Percentiles rank a stretch among this genome's conserved stretches.
Conservation (phyloP, 2,888 invertebrate species). For the Hyles lineata region DNA sequence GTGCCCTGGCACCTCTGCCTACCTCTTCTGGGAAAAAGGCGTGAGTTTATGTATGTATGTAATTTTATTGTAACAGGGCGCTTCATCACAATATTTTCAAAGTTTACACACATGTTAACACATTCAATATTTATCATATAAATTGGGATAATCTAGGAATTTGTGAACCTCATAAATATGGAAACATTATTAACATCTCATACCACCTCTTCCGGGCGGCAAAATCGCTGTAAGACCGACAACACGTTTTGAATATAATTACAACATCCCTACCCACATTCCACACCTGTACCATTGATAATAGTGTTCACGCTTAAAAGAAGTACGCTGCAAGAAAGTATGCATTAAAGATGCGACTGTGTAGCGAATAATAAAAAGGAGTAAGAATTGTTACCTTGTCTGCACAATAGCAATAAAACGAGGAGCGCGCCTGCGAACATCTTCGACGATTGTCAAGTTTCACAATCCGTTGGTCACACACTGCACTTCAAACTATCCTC, state of each 20-base stretch:
- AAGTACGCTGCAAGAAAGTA: background rate
- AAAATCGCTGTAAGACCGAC: background rate
- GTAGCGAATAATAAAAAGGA: slow-evolving; percentile 39
- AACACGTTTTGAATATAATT: slow-evolving; percentile 5
- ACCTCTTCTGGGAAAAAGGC: too few species aligned
- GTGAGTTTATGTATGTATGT: too few species aligned
- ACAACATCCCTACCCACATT: background rate
- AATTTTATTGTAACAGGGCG: background rate
- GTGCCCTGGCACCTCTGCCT: too few species aligned
- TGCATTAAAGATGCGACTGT: slow-evolving; percentile 7
- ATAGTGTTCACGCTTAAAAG: background rate
- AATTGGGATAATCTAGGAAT: slow-evolving; percentile 9
- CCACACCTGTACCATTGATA: background rate
- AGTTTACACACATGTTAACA: background rate
- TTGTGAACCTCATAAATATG: slow-evolving; percentile 11
- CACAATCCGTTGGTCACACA: slow-evolving; percentile 22
- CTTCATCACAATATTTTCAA: background rate
- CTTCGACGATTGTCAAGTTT: slow-evolving; percentile 37
- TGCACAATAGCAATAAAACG: slow-evolving; percentile 60
- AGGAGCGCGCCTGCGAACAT: slow-evolving; percentile 58
- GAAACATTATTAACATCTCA: slow-evolving; percentile 27
- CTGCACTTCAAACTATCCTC: slow-evolving; percentile 25
- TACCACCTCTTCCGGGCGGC: slow-evolving; percentile 2
- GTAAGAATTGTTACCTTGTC: slow-evolving; percentile 58
- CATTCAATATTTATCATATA: slow-evolving; percentile 15